These are phyloP conservation scores for Meloidogyne exigua DNA, from an alignment of 1,140 invertebrate genomes.

Conservation along the genomic window DNA sequence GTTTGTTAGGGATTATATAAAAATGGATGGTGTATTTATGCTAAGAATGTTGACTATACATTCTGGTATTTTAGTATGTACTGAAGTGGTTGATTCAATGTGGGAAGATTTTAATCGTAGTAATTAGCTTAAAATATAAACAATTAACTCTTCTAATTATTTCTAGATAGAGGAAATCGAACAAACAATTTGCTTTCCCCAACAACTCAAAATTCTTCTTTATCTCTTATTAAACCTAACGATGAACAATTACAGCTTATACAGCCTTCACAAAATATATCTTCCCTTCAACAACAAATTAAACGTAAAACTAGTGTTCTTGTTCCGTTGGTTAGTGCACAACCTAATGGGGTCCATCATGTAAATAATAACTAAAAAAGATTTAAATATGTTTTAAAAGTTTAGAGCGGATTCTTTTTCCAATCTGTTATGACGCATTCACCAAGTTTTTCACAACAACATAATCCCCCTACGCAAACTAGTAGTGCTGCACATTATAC, in stretches of 20 bases:
- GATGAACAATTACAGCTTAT: neutral
- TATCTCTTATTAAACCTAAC: slow-evolving; percentile 32
- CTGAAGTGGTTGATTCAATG: slow-evolving; percentile 44
- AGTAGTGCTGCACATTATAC: neutral
- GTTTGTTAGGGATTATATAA: slow-evolving; percentile 59
- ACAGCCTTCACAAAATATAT: neutral
- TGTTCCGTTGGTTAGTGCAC: slow-evolving; percentile 48
- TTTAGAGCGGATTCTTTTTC: neutral
- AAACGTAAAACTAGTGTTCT: slow-evolving; percentile 54
- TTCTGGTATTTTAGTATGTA: slow-evolving; percentile 56
- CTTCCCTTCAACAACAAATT: neutral
- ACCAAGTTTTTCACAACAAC: neutral
- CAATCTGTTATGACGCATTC: neutral
- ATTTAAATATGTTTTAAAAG: neutral
- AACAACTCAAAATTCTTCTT: slow-evolving; percentile 44
- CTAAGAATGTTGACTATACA: slow-evolving; percentile 62
- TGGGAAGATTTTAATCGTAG: slow-evolving; percentile 30
- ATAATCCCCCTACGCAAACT: neutral
- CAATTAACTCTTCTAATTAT: too few relatives aligned
- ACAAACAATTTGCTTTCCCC: neutral
- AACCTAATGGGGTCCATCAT: slow-evolving; percentile 1
- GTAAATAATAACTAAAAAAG: neutral
- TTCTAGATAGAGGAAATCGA: neutral
- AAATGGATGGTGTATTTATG: slow-evolving; percentile 60
- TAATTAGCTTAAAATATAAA: neutral